Evolutionary conservation across 2,113 vertebrate species (phyloP).

Genomic region (Carassius carassius): DNA sequence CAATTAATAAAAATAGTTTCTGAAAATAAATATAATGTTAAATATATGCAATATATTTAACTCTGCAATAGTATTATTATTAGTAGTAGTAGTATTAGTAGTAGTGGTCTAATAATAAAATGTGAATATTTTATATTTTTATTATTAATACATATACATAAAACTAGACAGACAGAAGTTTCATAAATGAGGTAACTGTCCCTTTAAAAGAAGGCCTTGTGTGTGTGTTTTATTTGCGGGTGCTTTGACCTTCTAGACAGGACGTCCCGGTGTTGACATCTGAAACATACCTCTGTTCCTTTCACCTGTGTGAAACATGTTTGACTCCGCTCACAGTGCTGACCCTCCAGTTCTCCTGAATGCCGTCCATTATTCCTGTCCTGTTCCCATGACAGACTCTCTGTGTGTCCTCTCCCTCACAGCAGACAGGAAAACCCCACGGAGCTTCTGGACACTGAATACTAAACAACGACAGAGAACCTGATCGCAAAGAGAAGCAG

Average conservation of each 20-base stretch:
- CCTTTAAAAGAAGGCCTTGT: background rate
- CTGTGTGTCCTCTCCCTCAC: conserved; percentile 9
- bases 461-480: background rate
- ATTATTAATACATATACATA: too few relatives aligned
- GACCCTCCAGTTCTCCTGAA: background rate
- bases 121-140: too few relatives aligned
- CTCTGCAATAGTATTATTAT: too few relatives aligned
- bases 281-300: conserved; percentile 7
- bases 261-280: background rate
- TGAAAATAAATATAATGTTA: too few relatives aligned
- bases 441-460: background rate
- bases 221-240: background rate
- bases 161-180: background rate
- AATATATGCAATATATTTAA: too few relatives aligned
- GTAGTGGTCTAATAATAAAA: too few relatives aligned
- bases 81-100: too few relatives aligned
- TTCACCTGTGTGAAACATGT: conserved; percentile 29
- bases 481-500: background rate
- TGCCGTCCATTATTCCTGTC: background rate
- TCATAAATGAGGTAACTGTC: background rate
- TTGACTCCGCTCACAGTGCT: background rate
- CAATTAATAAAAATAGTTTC: too few relatives aligned
- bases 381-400: conserved; percentile 26
- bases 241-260: background rate
- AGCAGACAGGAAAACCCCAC: conserved; percentile 3